Evolutionary conservation across 2,797 vertebrate species (phyloP).

Genomic region (Oryzias dopingdopingensis): DNA sequence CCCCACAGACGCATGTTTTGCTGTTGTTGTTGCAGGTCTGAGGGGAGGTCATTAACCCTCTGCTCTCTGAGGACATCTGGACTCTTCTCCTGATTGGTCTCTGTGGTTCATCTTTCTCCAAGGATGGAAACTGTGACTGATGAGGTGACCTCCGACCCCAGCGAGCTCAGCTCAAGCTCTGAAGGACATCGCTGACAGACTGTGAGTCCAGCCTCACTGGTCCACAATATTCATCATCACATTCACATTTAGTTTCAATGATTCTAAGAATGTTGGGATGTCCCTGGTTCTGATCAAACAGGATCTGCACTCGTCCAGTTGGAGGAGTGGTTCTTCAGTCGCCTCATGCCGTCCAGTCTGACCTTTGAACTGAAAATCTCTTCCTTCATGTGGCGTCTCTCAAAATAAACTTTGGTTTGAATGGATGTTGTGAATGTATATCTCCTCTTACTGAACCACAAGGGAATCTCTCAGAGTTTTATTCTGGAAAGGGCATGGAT

Average conservation of each 20-base stretch:
- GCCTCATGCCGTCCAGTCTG: too few species aligned
- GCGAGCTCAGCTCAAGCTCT: conserved; percentile 1
- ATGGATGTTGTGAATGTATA: too few species aligned
- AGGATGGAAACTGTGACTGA: conserved; percentile 10
- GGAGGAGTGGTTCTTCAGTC: too few species aligned
- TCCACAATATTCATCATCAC: not conserved
- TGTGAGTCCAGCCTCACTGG: not conserved
- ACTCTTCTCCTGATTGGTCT: conserved; percentile 13
- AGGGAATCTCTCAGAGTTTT: too few species aligned
- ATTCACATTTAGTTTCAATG: not conserved
- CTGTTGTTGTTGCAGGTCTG: conserved; percentile 1
- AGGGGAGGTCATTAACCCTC: conserved; percentile 20
- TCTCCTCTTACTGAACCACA: too few species aligned
- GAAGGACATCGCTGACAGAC: not conserved
- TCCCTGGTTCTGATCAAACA: too few species aligned
- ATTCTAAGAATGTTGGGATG: too few species aligned
- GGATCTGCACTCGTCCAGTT: too few species aligned
- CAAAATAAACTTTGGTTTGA: too few species aligned
- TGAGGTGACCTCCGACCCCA: conserved; percentile 12
- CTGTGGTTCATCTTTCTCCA: conserved; percentile 11
- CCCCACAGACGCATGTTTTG: not conserved
- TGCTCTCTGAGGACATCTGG: conserved; percentile 6
- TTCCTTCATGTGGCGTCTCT: too few species aligned
- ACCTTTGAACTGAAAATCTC: too few species aligned
- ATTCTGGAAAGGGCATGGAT: too few species aligned